These are phyloP conservation scores for Mohoua ochrocephala DNA, from an alignment of 2,113 vertebrate species.

Conservation along the genomic window DNA sequence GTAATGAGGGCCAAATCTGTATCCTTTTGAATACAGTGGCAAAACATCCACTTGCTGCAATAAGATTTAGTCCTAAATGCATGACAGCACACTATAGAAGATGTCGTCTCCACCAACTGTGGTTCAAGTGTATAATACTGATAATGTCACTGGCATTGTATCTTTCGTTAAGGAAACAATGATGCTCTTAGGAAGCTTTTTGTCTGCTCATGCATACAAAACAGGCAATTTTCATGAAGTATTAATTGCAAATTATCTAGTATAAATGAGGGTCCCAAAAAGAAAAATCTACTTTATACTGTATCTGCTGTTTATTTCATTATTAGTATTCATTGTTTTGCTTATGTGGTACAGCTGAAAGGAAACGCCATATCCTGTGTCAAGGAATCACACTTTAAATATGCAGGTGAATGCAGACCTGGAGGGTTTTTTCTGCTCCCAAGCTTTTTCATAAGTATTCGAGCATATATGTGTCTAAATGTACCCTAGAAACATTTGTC, in stretches of 20 bases:
- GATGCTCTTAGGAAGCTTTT: slow-evolving; percentile 22
- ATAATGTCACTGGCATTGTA: slow-evolving; percentile 43
- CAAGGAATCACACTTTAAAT: not conserved
- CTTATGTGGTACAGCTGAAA: not conserved
- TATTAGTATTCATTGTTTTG: slow-evolving; percentile 36
- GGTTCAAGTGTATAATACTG: slow-evolving; percentile 51
- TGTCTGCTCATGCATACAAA: slow-evolving; percentile 32
- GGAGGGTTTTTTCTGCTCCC: not conserved
- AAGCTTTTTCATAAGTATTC: not conserved
- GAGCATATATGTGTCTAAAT: not conserved
- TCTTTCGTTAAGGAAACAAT: slow-evolving; percentile 54
- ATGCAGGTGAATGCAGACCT: not conserved
- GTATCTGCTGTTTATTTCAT: slow-evolving; percentile 37
- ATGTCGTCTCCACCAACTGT: slow-evolving; percentile 46
- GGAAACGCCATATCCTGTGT: not conserved
- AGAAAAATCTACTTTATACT: slow-evolving; percentile 22
- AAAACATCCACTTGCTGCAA: slow-evolving; percentile 53
- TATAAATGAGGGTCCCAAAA: not conserved
- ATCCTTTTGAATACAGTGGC: slow-evolving; percentile 53
- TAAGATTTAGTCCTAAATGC: slow-evolving; percentile 62
- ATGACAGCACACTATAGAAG: slow-evolving; percentile 45
- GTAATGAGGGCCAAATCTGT: slow-evolving; percentile 58
- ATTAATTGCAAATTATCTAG: slow-evolving; percentile 40
- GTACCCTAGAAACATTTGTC: not conserved
- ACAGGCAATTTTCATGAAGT: slow-evolving; percentile 19